Percentiles rank a stretch among this genome's conserved stretches.
These are phyloP conservation scores for Drosophila parvula DNA, from an alignment of 1,140 invertebrate species.

Conservation along the genomic window DNA sequence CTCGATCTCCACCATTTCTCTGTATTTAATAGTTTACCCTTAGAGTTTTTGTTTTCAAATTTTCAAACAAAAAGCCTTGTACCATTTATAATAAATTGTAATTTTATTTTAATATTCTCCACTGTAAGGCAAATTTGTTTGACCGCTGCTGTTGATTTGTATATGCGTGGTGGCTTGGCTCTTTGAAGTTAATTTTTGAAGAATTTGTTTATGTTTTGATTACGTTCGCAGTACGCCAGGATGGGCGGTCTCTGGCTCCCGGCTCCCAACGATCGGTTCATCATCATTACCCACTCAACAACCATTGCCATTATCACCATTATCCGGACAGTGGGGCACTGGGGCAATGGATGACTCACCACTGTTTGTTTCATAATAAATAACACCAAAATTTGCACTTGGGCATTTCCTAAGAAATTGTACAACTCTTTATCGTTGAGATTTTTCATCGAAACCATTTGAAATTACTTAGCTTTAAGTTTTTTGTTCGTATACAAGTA, in stretches of 20 bases:
- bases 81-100: neutral
- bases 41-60: neutral
- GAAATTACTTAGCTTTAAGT: neutral
- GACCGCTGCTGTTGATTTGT: slow-evolving; percentile 26
- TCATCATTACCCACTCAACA: neutral
- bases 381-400: neutral
- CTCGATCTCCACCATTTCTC: neutral
- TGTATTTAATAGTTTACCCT: too few species aligned
- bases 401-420: neutral
- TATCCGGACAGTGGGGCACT: slow-evolving; percentile 38
- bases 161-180: slow-evolving; percentile 8
- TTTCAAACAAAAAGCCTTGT: too few species aligned
- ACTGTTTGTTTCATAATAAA: neutral
- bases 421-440: neutral
- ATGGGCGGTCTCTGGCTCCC: slow-evolving; percentile 1
- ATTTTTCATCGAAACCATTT: neutral
- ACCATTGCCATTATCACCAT: slow-evolving; percentile 13
- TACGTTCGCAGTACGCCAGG: slow-evolving; percentile 4
- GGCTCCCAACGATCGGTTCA: neutral
- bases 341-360: slow-evolving; percentile 27
- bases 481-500: neutral
- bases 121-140: neutral
- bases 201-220: slow-evolving; percentile 70
- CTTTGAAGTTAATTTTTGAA: slow-evolving; percentile 56
- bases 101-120: neutral